Evolutionary conservation across 2,797 vertebrate species (phyloP), one percentile per base, ranked within the genome.

Genomic region (Sebastes umbrosus): DNA sequence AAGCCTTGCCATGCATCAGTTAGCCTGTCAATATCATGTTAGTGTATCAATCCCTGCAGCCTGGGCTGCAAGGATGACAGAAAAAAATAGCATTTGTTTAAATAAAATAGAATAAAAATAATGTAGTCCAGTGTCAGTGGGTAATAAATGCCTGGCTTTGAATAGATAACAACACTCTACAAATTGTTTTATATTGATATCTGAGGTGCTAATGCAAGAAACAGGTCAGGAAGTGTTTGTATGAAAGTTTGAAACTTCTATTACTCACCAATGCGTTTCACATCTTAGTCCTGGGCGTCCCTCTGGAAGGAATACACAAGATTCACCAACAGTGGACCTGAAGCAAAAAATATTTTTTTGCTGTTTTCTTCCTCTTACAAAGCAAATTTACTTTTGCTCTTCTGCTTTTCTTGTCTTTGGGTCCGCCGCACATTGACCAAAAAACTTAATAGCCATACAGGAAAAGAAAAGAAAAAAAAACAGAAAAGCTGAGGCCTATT

Each of bases 241-340:
- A n/a, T 62, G 14, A 76, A 87, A 80, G 43, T 82, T 73, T 16
- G 4, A 80, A 70, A 79, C 50, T 77, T 75, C 1, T 68, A 6
- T 77, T 74, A 92, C 93, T 94, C 65, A 94, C 93, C 92, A 69
- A 16, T 43, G 25, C 20, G 20, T 69, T 84, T 86, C 62, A 79
- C 31, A 71, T 72, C 63, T 34, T 57, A 62, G 77, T 79, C 81
- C 71, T 69, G 22, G 66, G 32, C 3, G 3, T 74, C 57, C 20
- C 52, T 75, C 71, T 52, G 65, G 13, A 70, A 70, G 31, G 52
- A 80, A 65, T 64, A 8, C 29, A 58, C 16, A 75, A 25, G 22
- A 85, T 58, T 83, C 70, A 64, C 32, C n/a, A 75, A 36, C 24
- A 64, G 68, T 66, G 43, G 50, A 85, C 59, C 8, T 24, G 52